Evolutionary conservation across 2,797 vertebrate genomes (phyloP).

Genomic region (Mycteria americana): DNA sequence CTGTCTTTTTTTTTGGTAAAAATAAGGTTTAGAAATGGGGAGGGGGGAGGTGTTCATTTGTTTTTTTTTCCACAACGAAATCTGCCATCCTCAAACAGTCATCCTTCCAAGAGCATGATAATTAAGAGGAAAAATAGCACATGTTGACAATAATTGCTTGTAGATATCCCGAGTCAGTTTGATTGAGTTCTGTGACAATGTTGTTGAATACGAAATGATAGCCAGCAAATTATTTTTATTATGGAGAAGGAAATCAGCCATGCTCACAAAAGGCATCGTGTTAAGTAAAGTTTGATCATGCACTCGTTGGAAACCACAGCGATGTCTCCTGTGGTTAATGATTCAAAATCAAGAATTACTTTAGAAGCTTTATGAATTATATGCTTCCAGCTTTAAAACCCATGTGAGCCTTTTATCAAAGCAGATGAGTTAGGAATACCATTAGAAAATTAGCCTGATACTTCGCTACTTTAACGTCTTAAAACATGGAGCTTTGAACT

Average conservation of each 20-base stretch:
- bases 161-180: not conserved
- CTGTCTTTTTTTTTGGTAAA: no score
- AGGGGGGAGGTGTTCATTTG: rapidly evolving
- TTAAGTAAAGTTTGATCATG: not conserved
- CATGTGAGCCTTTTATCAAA: not conserved
- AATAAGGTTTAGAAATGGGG: not conserved
- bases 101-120: not conserved
- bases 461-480: not conserved
- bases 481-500: not conserved
- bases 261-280: not conserved
- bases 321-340: not conserved
- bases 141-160: not conserved
- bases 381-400: not conserved
- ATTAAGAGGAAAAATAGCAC: not conserved
- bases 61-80: not conserved
- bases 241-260: not conserved
- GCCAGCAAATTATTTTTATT: conserved; percentile 39
- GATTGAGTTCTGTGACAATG: not conserved
- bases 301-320: not conserved
- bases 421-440: not conserved
- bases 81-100: not conserved
- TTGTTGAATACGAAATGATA: conserved; percentile 5
- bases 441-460: not conserved
- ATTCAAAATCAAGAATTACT: not conserved
- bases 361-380: not conserved